These are phyloP conservation scores for Amphiprion percula DNA, from an alignment of 2,113 vertebrate species.

Conservation along the genomic window DNA sequence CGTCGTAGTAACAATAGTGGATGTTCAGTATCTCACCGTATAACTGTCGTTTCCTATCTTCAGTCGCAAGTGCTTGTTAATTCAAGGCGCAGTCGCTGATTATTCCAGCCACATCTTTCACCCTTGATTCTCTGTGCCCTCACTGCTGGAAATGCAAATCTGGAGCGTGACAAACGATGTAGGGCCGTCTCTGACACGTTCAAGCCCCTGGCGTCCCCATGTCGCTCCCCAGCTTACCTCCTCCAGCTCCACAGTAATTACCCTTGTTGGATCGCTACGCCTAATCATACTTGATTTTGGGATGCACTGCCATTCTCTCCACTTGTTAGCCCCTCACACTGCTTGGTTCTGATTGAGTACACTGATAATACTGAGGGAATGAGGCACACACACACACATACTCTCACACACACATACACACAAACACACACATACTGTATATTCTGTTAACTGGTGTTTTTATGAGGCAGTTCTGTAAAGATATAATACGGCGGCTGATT, in stretches of 20 bases:
- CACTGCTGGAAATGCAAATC: conserved; percentile 78
- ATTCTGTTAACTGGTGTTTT: conserved; percentile 55
- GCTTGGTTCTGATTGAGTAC: conserved; percentile 74
- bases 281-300: conserved; percentile 85
- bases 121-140: conserved; percentile 69
- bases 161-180: conserved; percentile 74
- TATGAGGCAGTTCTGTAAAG: conserved; percentile 55
- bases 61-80: conserved; percentile 51
- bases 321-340: conserved; percentile 78
- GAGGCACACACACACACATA: conserved; percentile 19
- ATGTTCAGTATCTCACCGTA: background rate
- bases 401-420: conserved; percentile 20
- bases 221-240: conserved; percentile 68
- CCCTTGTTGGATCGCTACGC: conserved; percentile 79
- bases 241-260: conserved; percentile 79
- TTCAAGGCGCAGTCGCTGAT: conserved; percentile 63
- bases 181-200: conserved; percentile 70
- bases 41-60: conserved; percentile 4
- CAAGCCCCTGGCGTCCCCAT: conserved; percentile 61
- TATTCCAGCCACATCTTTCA: conserved; percentile 74
- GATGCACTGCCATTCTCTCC: conserved; percentile 80
- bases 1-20: background rate
- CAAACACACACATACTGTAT: conserved; percentile 20
- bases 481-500: conserved; percentile 72
- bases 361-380: conserved; percentile 69